Evolutionary conservation across 2,797 vertebrate genomes (phyloP).

Genomic region (Pteropus rufus): DNA sequence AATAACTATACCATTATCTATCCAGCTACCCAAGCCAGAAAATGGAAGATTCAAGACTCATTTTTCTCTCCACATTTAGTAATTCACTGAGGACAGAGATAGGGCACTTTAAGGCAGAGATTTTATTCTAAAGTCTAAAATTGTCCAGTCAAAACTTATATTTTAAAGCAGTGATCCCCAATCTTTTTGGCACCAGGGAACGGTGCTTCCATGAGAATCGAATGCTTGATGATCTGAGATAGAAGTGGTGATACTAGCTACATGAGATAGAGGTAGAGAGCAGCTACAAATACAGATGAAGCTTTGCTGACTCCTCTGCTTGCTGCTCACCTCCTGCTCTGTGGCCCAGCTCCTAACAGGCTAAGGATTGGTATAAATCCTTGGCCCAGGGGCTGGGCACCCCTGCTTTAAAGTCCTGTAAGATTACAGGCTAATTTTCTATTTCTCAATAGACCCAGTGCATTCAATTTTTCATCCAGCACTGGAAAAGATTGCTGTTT

Average conservation of each 20-base stretch:
- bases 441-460: not conserved
- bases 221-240: too few relatives aligned
- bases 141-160: not conserved
- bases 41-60: not conserved
- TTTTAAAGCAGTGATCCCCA: not conserved
- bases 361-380: too few relatives aligned
- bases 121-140: not conserved
- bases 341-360: too few relatives aligned
- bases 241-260: too few relatives aligned
- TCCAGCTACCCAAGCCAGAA: not conserved
- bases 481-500: not conserved
- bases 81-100: not conserved
- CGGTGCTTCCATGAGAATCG: too few relatives aligned
- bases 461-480: not conserved
- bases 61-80: not conserved
- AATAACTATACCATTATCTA: not conserved
- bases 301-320: too few relatives aligned
- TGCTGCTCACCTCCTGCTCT: too few relatives aligned
- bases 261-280: too few relatives aligned
- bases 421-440: not conserved
- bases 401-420: not conserved
- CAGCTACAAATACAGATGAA: too few relatives aligned
- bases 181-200: too few relatives aligned
- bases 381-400: too few relatives aligned
- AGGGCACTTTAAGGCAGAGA: not conserved